phyloP scores from a whole-genome alignment of 2,888 invertebrate genomes.

The Lordiphosa fenestrarum region DNA sequence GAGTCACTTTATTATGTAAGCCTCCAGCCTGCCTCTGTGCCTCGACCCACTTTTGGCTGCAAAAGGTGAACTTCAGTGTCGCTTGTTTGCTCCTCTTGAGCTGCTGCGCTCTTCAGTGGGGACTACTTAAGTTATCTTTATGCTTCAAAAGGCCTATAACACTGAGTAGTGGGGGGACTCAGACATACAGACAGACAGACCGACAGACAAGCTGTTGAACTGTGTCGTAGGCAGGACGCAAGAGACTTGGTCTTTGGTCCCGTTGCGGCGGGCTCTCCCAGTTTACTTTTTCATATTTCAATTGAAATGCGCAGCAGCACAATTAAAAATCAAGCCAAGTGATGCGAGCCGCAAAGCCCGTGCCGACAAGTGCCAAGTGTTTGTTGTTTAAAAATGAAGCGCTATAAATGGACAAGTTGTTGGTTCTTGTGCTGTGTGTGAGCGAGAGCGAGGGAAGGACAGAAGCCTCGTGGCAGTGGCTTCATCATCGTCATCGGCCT shows the following conservation, averaged over 20 bases:
- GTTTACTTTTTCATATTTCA: constrained; percentile 47
- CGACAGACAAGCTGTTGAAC: constrained; percentile 51
- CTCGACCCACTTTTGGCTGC: constrained; percentile 41
- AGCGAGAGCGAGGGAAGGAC: not conserved
- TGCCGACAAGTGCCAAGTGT: constrained; percentile 48
- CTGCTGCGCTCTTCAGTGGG: constrained; percentile 52
- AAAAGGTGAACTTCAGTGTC: constrained; percentile 65
- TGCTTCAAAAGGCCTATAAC: constrained; percentile 63
- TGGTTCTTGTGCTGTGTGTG: constrained; percentile 4
- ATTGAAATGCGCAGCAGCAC: constrained; percentile 62
- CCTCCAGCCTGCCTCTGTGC: constrained; percentile 6
- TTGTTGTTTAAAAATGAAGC: constrained; percentile 56
- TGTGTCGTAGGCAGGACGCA: constrained; percentile 6
- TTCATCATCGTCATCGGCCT: constrained; percentile 35
- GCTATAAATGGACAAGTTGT: constrained; percentile 59
- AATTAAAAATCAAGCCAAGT: constrained; percentile 61
- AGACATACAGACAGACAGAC: too few relatives aligned
- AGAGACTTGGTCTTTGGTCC: constrained; percentile 2
- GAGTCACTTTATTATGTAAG: constrained; percentile 59
- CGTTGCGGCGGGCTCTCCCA: constrained; percentile 21
- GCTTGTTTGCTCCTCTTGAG: constrained; percentile 50
- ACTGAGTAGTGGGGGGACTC: constrained; percentile 18
- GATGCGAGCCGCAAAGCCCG: constrained; percentile 42
- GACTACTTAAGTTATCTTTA: constrained; percentile 66
- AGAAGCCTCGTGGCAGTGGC: constrained; percentile 48